Base-by-base conservation (phyloP, 2,888 invertebrate genomes). In the Pomacea canaliculata region DNA sequence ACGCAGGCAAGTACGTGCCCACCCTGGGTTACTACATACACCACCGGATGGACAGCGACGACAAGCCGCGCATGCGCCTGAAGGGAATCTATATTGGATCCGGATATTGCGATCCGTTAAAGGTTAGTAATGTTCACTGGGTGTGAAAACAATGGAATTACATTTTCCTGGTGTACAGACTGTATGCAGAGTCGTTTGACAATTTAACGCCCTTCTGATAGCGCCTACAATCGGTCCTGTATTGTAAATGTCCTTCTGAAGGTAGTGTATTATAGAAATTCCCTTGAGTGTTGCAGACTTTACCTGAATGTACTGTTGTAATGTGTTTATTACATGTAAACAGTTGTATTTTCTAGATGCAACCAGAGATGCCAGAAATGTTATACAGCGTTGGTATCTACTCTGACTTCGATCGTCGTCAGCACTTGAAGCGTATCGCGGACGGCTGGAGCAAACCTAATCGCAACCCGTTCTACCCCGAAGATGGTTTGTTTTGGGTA, bases 1-100 rank as follows among this genome's bases (percentile, higher is more conserved):
- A 90, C 86, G 87, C 88, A 85, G 92, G 97, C 0, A 94, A 94
- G 89, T 94, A 94, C 88, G 93, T 94, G 0, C 97, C 97, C 0
- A 95, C 96, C 0, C 90, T 95, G 12, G 86, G 89, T 9, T 86
- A 89, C 77, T 87, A 86, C 77, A 90, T 87, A 68, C 88, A 85
- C 81, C 73, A 70, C 16, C 80, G 81, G 68, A 86, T 85, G 70
- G 75, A 23, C 19, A 63, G 83, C 23, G 80, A 83, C 27, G 59
- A 82, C 16, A 81, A 83, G 60, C 69, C 69, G 0, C 23, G 23
- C 8, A 51, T 49, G 37, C 49, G 71, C 19, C 3, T 16, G 18
- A 83, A 82, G 68, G 90, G 90, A 0, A 81, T 90, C 74, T 89
- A 89, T 13, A 85, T 90, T 51, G 90, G 90, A 23, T 89, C 88